A percentile compares a stretch with the other conserved stretches of the same genome.
These are phyloP conservation scores for Canis aureus DNA, from an alignment of 2,113 vertebrate species.

Conservation along the genomic window DNA sequence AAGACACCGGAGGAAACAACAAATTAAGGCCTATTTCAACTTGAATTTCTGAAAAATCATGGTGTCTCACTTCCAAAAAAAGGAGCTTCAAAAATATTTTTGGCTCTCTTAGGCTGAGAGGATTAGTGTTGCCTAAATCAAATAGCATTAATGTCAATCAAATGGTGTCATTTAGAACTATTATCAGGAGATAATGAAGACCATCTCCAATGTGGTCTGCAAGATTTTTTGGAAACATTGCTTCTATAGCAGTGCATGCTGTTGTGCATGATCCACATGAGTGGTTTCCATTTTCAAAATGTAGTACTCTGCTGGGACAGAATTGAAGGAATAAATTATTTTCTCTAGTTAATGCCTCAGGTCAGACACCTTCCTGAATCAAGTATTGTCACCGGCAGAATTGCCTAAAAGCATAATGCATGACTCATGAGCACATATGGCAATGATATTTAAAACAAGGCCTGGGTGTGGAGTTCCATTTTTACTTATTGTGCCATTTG, in stretches of 20 bases:
- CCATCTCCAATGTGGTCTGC: not conserved
- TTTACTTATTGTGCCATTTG: conserved; percentile 51
- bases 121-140: not conserved
- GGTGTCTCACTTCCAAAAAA: not conserved
- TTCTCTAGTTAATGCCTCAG: conserved; percentile 56
- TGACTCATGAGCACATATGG: conserved; percentile 63
- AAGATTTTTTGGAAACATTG: not conserved
- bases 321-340: conserved; percentile 59
- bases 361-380: conserved; percentile 67
- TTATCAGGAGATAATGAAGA: not conserved
- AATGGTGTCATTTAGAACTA: not conserved
- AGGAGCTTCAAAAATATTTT: not conserved
- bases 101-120: not conserved
- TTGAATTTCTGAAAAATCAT: conserved; percentile 18
- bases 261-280: not conserved
- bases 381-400: conserved; percentile 41
- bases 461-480: conserved; percentile 41
- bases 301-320: conserved; percentile 16
- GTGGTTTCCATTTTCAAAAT: conserved; percentile 25
- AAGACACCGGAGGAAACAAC: rapidly evolving
- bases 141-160: not conserved
- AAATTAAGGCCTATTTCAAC: not conserved
- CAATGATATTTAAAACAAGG: conserved; percentile 66
- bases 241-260: not conserved
- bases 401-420: conserved; percentile 18